A percentile compares a stretch with the other conserved stretches of the same genome.
Evolutionary conservation across 2,888 invertebrate species (phyloP).

Genomic region (Hybos culiciformis): DNA sequence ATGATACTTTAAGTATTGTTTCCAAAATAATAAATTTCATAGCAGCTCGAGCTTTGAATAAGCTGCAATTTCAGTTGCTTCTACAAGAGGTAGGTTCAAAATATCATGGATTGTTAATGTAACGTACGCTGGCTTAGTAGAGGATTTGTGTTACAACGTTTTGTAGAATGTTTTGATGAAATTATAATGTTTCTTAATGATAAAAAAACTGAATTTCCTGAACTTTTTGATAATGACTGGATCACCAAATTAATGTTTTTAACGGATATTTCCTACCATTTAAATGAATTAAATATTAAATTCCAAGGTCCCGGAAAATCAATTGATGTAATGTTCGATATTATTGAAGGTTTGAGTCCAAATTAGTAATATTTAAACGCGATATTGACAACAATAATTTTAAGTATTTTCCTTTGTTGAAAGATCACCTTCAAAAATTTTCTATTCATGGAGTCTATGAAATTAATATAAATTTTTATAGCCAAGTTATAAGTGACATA

Average conservation of each 20-base stretch:
- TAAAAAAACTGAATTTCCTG: neutral
- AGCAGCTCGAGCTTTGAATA: neutral
- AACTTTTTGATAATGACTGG: neutral
- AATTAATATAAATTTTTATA: slow-evolving; percentile 1
- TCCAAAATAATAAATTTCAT: slow-evolving; percentile 1
- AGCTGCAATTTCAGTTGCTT: slow-evolving; percentile 1
- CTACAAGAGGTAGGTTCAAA: slow-evolving; percentile 1
- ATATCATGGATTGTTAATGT: slow-evolving; percentile 1
- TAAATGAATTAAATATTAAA: slow-evolving; percentile 1
- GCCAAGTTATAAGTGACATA: neutral
- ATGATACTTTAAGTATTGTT: neutral
- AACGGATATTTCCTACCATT: neutral
- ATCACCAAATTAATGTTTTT: slow-evolving; percentile 1
- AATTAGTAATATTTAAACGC: slow-evolving; percentile 1
- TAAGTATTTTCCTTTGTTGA: slow-evolving; percentile 1
- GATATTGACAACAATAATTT: slow-evolving; percentile 1
- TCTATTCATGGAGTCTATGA: neutral
- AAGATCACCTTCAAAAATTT: slow-evolving; percentile 1
- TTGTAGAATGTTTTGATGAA: slow-evolving; percentile 1
- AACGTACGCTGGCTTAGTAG: slow-evolving; percentile 1
- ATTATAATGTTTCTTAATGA: slow-evolving; percentile 1
- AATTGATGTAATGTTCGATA: slow-evolving; percentile 1
- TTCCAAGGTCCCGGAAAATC: neutral
- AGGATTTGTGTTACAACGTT: slow-evolving; percentile 1
- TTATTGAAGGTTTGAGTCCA: neutral